A percentile compares a stretch with the other conserved stretches of the same genome.
Evolutionary conservation across 2,888 invertebrate genomes (phyloP).

Genomic region (Ichneumoninae sp.): DNA sequence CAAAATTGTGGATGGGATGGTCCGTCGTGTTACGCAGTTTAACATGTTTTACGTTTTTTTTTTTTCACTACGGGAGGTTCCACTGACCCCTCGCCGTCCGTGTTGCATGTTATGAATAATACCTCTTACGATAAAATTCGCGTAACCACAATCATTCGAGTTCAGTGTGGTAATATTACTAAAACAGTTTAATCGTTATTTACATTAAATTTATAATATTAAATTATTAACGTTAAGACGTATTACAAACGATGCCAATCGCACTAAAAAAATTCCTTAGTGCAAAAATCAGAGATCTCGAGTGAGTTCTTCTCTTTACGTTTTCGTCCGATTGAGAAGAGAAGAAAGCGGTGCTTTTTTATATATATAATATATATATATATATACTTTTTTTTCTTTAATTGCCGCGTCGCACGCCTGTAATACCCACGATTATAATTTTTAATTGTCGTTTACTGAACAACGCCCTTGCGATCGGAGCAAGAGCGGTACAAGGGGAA

Average conservation of each 20-base stretch:
- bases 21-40: constrained; percentile 60
- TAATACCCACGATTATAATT: constrained; percentile 28
- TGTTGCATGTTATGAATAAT: not conserved
- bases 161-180: constrained; percentile 73
- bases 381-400: constrained; percentile 47
- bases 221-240: constrained; percentile 67
- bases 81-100: constrained; percentile 42
- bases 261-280: constrained; percentile 69
- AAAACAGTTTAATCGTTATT: constrained; percentile 79
- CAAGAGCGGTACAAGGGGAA: constrained; percentile 62
- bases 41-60: constrained; percentile 43
- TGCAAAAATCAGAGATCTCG: constrained; percentile 68
- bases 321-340: constrained; percentile 51
- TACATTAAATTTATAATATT: constrained; percentile 76
- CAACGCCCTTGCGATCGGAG: constrained; percentile 20
- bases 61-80: constrained; percentile 60
- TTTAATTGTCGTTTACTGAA: constrained; percentile 20
- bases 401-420: constrained; percentile 7
- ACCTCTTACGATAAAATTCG: constrained; percentile 53
- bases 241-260: constrained; percentile 68
- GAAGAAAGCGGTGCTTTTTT: constrained; percentile 65
- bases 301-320: constrained; percentile 58
- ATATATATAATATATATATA: constrained; percentile 6
- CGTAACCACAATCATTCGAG: constrained; percentile 69
- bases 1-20: constrained; percentile 58